Evolutionary conservation across 2,113 vertebrate genomes (phyloP), one percentile per base, ranked within the genome.

Genomic region (Apteryx owenii): DNA sequence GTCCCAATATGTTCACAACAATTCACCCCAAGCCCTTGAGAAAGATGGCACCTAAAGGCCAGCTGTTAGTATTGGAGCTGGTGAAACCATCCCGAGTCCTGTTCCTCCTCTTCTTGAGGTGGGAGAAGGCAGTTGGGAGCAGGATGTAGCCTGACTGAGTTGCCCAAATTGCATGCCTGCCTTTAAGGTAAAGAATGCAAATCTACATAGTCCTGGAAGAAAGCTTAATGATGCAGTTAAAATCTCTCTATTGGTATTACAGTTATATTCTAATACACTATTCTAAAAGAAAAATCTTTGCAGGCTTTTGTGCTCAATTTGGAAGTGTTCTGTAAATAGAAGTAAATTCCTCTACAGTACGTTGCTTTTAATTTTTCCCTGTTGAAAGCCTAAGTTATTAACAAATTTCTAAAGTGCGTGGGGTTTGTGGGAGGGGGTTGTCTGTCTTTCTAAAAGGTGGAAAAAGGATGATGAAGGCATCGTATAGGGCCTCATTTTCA

Each of bases 401-500:
- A 48, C 19, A 7, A 25, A 16, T 66, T 66, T 42, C 38, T 40
- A 66, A 69, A 33, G 54, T 12, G 25, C 13, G 42, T 44, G 7
- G 23, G 11, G 28, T 8, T 28, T 56, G 46, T 19, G 18, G 46
- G 46, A 19, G 18, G 17, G 46, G 46, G 18, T 48, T 48, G 46
- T 19, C 46, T 19, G 19, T 48, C 46, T 19, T 48, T 48, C 19
- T 19, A 7, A 48, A 48, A 19, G 46, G 46, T 8, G 18, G 46
- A 48, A 48, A 12, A 48, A 48, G 46, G 46, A 18, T 48, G 18
- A 18, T 48, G 46, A 40, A 68, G 40, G 29, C 17, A 16, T 7
- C 18, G 29, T 29, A 26, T 0, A n/a, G 21, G 1, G 0, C 28
- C 51, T 66, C 4, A 0, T 33, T 66, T 25, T 10, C 51, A 71